Evolutionary conservation across 2,113 vertebrate genomes (phyloP), one percentile per base, ranked within the genome.

Genomic region (Condylura cristata): DNA sequence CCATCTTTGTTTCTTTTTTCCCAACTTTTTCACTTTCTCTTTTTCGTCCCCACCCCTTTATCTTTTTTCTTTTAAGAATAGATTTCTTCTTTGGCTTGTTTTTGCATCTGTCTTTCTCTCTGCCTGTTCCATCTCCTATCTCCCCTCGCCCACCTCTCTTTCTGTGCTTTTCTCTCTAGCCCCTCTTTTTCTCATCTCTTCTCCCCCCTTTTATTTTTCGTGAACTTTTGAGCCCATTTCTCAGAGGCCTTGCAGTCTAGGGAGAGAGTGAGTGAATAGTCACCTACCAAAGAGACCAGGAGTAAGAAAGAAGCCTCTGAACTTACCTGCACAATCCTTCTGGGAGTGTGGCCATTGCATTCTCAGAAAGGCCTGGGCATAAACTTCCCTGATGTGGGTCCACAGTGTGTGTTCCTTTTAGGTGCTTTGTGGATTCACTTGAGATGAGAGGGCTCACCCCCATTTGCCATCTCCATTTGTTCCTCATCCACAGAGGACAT

Each of bases 381-480:
- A 94, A 97, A 96, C 95, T 18, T 28, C 91, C 93, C 66, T 90
- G 88, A 86, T 90, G 95, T 94, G 82, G 96, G 81, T 81, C 95
- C 93, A 68, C 71, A 96, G 94, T 96, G 90, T 95, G 88, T 96
- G 95, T 93, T 95, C 97, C 96, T 96, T 22, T 90, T 91, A 95
- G 92, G 97, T 96, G 97, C 66, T 85, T 95, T 96, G 96, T 93
- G 60, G 90, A 94, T 72, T 84, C 96, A 88, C 81, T 95, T 88
- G 93, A 84, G 95, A 93, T 3, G 79, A 94, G 94, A 92, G 96
- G 96, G 96, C 97, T 96, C 93, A 93, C 89, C 96, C 95, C 94
- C 92, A 95, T 96, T 97, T 97, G 95, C 95, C 93, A 93, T 86
- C 96, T 95, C 94, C 92, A 95, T 96, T 97, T 97, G 95, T 95